Evolutionary conservation across 2,113 vertebrate species (phyloP).

Genomic region (Salvelinus namaycush): DNA sequence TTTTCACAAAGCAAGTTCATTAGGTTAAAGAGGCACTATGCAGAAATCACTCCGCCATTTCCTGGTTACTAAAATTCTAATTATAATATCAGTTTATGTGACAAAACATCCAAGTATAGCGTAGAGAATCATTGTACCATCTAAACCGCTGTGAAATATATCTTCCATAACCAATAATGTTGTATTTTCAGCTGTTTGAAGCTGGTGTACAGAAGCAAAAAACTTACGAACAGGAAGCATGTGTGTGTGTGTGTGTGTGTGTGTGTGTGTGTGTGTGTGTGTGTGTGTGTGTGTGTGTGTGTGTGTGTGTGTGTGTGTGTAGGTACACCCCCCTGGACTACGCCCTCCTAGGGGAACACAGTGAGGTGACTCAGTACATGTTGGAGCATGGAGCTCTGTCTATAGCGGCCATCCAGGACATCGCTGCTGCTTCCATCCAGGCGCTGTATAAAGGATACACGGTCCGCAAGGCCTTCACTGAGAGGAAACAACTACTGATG

Average conservation of each 20-base stretch:
- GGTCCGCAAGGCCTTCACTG: slow-evolving; percentile 90
- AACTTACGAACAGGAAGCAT: neutral
- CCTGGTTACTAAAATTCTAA: no score
- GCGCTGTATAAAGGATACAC: slow-evolving; percentile 97
- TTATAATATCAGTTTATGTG: no score
- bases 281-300: neutral
- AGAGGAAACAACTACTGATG: slow-evolving; percentile 97
- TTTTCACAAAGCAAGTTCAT: no score
- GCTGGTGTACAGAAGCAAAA: no score
- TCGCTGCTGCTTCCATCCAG: slow-evolving; percentile 95
- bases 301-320: neutral
- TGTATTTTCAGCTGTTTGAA: no score
- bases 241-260: neutral
- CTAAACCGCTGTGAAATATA: no score
- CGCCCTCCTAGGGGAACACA: slow-evolving; percentile 92
- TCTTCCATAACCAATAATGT: no score
- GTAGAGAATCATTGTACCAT: no score
- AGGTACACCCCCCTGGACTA: slow-evolving; percentile 98
- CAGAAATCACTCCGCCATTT: no score
- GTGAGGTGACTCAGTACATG: slow-evolving; percentile 98
- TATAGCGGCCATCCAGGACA: slow-evolving; percentile 97
- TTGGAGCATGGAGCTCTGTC: slow-evolving; percentile 92
- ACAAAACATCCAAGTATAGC: no score
- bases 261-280: slow-evolving; percentile 36
- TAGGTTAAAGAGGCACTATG: no score